Percentiles rank a stretch among this genome's conserved stretches.
Conservation (phyloP, 2,113 vertebrate species). For the Myrmecophaga tridactyla region DNA sequence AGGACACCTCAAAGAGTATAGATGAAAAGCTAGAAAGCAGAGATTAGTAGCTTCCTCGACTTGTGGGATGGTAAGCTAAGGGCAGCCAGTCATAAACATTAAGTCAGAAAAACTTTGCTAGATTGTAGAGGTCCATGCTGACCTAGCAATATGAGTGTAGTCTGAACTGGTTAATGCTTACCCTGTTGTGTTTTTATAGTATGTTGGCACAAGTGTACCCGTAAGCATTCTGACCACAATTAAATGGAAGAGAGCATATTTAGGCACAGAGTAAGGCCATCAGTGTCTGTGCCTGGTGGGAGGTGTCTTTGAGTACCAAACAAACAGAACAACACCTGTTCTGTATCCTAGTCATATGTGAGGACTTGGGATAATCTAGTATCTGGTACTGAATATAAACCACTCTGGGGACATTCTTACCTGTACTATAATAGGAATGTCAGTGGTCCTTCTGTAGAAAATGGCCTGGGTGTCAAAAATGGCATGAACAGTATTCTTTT, state of each 20-base stretch:
- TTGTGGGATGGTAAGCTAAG: not conserved
- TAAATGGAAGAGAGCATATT: not conserved
- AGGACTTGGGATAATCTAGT: not conserved
- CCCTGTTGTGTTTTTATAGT: not conserved
- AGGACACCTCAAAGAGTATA: not conserved
- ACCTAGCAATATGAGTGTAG: not conserved
- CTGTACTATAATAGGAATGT: conserved; percentile 89
- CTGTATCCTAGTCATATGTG: not conserved
- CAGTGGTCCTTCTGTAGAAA: conserved; percentile 91
- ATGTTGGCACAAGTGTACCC: not conserved
- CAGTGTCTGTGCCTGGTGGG: not conserved
- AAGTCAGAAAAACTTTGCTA: conserved; percentile 1
- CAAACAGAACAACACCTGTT: not conserved
- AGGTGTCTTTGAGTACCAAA: not conserved
- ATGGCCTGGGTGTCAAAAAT: conserved; percentile 88
- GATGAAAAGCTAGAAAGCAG: not conserved
- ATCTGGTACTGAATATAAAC: not conserved
- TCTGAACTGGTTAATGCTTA: not conserved
- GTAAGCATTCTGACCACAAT: not conserved
- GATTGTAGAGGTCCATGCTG: not conserved
- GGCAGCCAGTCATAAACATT: not conserved
- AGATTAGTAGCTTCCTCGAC: not conserved
- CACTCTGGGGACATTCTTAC: conserved; percentile 76
- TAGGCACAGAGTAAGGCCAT: not conserved
- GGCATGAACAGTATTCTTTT: conserved; percentile 83